These are phyloP conservation scores for Phortica magna DNA, from an alignment of 2,888 invertebrate genomes.

Conservation along the genomic window DNA sequence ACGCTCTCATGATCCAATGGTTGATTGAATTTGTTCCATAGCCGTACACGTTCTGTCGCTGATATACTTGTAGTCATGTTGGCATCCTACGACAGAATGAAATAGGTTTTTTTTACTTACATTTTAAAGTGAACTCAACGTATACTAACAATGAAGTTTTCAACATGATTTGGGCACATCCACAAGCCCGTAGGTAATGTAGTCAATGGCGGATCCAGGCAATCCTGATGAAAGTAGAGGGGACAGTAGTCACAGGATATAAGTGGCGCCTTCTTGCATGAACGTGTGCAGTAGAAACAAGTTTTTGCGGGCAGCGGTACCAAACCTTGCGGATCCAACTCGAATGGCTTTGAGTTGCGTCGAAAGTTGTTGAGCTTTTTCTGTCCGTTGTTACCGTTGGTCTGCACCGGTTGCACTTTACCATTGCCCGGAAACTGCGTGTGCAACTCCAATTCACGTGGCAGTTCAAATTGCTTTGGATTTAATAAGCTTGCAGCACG, in stretches of 20 bases:
- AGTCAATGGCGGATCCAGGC: conserved; percentile 94
- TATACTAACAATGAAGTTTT: conserved; percentile 87
- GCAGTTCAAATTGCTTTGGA: conserved; percentile 93
- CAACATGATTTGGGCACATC: conserved; percentile 99
- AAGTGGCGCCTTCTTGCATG: conserved; percentile 90
- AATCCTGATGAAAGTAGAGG: conserved; percentile 93
- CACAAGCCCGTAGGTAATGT: conserved; percentile 92
- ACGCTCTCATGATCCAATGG: conserved; percentile 92
- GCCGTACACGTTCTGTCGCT: conserved; percentile 90
- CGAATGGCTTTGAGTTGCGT: conserved; percentile 78
- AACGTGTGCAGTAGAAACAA: conserved; percentile 91
- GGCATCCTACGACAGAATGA: conserved; percentile 52
- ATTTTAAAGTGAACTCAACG: neutral
- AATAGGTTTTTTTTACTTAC: neutral
- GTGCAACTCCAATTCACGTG: conserved; percentile 87
- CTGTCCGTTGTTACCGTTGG: conserved; percentile 62
- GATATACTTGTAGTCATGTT: conserved; percentile 89
- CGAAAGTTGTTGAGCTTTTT: conserved; percentile 62
- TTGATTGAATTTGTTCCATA: conserved; percentile 91
- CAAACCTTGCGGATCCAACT: conserved; percentile 81
- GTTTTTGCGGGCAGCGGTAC: conserved; percentile 90
- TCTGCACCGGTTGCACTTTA: conserved; percentile 80
- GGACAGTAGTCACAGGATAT: conserved; percentile 97
- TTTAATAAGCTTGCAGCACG: conserved; percentile 91
- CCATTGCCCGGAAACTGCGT: conserved; percentile 90